A percentile compares a stretch with the other conserved stretches of the same genome.
Evolutionary conservation across 2,888 invertebrate genomes (phyloP).

Genomic region (Leptopilina syphax): DNA sequence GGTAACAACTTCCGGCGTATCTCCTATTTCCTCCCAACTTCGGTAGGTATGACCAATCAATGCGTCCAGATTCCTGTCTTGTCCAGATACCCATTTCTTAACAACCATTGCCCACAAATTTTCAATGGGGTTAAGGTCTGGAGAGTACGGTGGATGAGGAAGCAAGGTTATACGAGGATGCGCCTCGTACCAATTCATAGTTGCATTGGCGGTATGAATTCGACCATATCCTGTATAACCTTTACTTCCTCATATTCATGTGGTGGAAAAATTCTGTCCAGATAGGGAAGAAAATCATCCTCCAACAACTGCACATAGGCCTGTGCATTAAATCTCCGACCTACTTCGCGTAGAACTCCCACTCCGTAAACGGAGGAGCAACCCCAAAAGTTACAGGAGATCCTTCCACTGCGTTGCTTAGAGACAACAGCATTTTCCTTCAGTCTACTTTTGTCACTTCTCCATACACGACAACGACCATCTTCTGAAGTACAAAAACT

Average conservation of each 20-base stretch:
- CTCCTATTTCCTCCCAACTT: not conserved
- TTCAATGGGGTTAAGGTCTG: not conserved
- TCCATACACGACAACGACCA: no score
- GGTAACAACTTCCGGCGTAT: not conserved
- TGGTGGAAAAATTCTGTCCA: no score
- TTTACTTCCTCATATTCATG: not conserved
- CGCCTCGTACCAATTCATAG: not conserved
- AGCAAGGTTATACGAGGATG: not conserved
- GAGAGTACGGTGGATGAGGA: not conserved
- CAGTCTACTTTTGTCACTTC: no score
- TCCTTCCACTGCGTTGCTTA: no score
- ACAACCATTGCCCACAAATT: not conserved
- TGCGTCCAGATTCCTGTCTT: not conserved
- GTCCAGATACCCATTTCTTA: not conserved
- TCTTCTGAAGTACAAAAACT: no score
- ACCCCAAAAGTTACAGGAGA: no score
- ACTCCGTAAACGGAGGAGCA: no score
- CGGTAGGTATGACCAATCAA: not conserved
- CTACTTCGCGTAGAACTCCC: no score
- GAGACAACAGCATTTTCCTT: no score
- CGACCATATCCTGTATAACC: not conserved
- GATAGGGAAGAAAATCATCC: no score
- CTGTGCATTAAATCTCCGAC: no score
- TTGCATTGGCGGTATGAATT: not conserved
- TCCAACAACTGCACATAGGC: no score